Evolutionary conservation across 1,140 invertebrate genomes (phyloP), one percentile per base, ranked within the genome.

Genomic region (Propsilocerus akamusi): DNA sequence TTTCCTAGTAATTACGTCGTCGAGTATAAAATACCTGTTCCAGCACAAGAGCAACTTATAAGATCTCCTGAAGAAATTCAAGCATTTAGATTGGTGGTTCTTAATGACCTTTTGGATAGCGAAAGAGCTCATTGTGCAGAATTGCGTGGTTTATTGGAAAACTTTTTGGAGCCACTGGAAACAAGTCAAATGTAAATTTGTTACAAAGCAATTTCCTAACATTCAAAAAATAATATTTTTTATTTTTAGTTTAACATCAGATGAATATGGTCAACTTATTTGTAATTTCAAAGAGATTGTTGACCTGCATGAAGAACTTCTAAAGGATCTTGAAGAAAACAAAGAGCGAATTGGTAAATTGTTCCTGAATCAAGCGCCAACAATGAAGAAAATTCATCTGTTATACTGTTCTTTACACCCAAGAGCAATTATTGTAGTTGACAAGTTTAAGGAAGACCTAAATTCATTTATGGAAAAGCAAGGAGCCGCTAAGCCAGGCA

Each of bases 1-100:
- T 98, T 98, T 72, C 95, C 95, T 52, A 90, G 88, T 55, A 95
- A 97, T 69, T 97, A 96, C 76, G 91, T 96, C 17, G 86, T 83
- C 59, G 89, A 94, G 65, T 80, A 80, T 59, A 87, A 84, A 76
- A 67, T 70, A 32, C 66, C 68, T 24, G 65, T 72, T 34, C 75
- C 76, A 57, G 69, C 75, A 51, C 73, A 63, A n/a, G n/a, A 3
- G 50, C 60, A 17, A 49, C 60, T 34, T 25, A 72, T 75, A 50
- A 57, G 72, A 53, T 74, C 77, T 50, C 73, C 74, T 32, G 77
- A 79, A 57, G 78, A 80, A 58, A 76, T 71, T 53, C 77, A 86
- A 62, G 80, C 80, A 57, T 86, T 86, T 65, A 66, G 81, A 51
- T 78, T 78, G 59, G 77, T 91, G 56, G 87, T 94, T n/a, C 68